These are phyloP conservation scores for Drosophila athabasca DNA, from an alignment of 1,140 invertebrate genomes.

Conservation along the genomic window DNA sequence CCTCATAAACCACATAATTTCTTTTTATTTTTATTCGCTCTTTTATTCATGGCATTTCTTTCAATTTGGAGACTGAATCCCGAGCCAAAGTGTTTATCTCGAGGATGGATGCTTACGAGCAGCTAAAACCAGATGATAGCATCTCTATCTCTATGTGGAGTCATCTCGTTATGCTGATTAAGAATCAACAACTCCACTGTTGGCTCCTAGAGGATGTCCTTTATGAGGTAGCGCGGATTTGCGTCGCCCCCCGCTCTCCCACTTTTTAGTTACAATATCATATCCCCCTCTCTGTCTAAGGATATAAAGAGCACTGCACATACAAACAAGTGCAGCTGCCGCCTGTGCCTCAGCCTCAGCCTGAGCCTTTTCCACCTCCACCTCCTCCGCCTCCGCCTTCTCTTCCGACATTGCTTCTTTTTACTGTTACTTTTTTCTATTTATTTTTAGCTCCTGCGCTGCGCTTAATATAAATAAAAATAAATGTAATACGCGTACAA, in stretches of 20 bases:
- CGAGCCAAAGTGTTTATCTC: conserved; percentile 2
- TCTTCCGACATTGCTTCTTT: neutral
- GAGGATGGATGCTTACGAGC: neutral
- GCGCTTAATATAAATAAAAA: conserved; percentile 50
- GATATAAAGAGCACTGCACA: conserved; percentile 23
- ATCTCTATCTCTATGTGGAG: neutral
- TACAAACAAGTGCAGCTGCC: neutral
- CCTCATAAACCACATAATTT: too few species aligned
- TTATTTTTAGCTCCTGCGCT: conserved; percentile 36
- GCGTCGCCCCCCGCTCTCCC: neutral
- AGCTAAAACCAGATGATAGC: conserved; percentile 14
- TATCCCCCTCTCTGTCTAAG: neutral
- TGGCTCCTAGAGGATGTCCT: conserved; percentile 14
- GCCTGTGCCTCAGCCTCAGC: neutral
- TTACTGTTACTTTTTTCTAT: conserved; percentile 29
- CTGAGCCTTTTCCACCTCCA: conserved; percentile 11
- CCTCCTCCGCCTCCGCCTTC: neutral
- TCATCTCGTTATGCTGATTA: conserved; percentile 40
- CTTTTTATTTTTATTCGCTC: too few species aligned
- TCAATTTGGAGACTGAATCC: too few species aligned
- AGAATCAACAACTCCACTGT: conserved; percentile 37
- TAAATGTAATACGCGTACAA: conserved; percentile 48
- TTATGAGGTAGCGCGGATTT: conserved; percentile 1
- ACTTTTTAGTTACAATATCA: conserved; percentile 6
- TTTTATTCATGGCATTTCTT: too few species aligned